Evolutionary conservation across 2,113 vertebrate species (phyloP).

Genomic region (Leuciscus idus): DNA sequence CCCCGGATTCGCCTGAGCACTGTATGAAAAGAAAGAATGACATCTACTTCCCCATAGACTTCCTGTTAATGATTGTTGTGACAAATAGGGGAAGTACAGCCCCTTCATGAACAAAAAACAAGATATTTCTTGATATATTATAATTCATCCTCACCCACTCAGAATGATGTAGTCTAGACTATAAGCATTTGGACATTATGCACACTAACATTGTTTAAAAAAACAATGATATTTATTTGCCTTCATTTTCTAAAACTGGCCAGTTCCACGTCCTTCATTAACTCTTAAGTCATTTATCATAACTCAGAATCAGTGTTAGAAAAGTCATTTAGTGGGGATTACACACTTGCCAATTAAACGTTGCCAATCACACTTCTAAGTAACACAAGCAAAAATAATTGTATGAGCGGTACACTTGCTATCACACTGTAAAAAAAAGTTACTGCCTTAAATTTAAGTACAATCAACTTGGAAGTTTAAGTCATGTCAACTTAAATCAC

Average conservation of each 20-base stretch:
- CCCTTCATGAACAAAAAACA: constrained; percentile 9
- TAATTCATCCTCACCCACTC: neutral
- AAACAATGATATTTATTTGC: neutral
- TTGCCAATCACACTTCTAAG: neutral
- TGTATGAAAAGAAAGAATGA: constrained; percentile 62
- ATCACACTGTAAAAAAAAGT: too few relatives aligned
- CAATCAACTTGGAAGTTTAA: too few relatives aligned
- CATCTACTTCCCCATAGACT: constrained; percentile 68
- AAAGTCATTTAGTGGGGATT: neutral
- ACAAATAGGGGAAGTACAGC: constrained; percentile 62
- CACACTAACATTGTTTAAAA: neutral
- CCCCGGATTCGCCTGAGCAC: constrained; percentile 43
- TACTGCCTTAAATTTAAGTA: too few relatives aligned
- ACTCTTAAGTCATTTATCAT: too few relatives aligned
- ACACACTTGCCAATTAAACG: neutral
- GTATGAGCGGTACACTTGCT: too few relatives aligned
- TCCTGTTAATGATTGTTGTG: constrained; percentile 68
- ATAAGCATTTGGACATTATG: neutral
- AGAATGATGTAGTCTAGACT: neutral
- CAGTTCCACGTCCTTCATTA: neutral
- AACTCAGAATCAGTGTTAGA: too few relatives aligned
- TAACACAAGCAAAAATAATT: neutral
- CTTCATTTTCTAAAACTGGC: neutral
- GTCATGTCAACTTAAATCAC: too few relatives aligned
- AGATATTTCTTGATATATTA: constrained; percentile 3